Percentiles rank a stretch among this genome's conserved stretches.
These are phyloP conservation scores for Nothura maculosa DNA, from an alignment of 2,797 vertebrate species.

Conservation along the genomic window DNA sequence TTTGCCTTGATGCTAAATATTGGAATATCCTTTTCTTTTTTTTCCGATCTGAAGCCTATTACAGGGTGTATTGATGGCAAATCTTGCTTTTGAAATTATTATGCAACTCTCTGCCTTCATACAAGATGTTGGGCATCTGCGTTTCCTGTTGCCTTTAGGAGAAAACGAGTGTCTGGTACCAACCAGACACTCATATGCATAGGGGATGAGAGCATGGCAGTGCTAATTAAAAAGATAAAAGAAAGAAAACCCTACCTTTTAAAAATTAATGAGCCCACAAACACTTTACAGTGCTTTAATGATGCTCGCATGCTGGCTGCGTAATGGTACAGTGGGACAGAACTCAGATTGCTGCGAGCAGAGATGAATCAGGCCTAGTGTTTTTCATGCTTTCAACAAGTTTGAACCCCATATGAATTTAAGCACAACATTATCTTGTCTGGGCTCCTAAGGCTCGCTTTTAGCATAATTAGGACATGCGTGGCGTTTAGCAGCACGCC, in stretches of 20 bases:
- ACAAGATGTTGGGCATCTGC: not conserved
- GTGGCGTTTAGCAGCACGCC: not conserved
- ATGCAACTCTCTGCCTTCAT: rapidly evolving
- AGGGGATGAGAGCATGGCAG: not conserved
- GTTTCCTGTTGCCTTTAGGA: not conserved
- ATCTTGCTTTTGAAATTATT: not conserved
- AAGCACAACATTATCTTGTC: not conserved
- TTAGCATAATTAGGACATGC: not conserved
- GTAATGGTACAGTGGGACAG: not conserved
- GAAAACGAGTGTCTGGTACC: not conserved
- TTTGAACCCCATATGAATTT: not conserved
- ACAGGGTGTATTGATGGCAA: rapidly evolving
- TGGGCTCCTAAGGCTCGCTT: not conserved
- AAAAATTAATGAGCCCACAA: not conserved
- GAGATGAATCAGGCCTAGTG: not conserved
- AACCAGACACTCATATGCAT: rapidly evolving
- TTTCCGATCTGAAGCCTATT: not conserved
- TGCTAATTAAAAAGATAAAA: not conserved
- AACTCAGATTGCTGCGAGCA: not conserved
- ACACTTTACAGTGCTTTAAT: not conserved
- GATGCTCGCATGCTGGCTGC: not conserved
- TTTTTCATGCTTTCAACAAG: not conserved
- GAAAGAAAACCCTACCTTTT: not conserved
- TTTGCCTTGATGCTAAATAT: not conserved
- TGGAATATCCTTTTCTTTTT: not conserved